These are phyloP conservation scores for Diarsia dahlii DNA, from an alignment of 2,888 invertebrate species.

Conservation along the genomic window DNA sequence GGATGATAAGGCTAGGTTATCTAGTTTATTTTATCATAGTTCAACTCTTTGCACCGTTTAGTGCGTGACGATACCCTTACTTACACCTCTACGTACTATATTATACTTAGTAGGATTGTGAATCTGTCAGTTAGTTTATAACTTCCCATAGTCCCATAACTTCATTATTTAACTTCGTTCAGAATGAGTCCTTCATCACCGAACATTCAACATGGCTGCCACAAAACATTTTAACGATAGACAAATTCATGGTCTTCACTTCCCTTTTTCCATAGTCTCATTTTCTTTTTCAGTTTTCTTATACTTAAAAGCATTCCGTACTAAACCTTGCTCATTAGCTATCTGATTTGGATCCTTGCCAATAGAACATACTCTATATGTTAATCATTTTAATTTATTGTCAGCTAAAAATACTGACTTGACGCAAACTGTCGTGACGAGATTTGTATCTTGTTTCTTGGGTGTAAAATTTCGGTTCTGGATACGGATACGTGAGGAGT, in stretches of 20 bases:
- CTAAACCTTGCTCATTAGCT: conserved; percentile 32
- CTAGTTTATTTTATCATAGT: too few relatives aligned
- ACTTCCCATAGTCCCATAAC: not conserved
- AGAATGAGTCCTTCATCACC: not conserved
- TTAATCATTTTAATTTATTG: conserved; percentile 57
- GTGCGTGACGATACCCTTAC: too few relatives aligned
- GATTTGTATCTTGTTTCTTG: conserved; percentile 56
- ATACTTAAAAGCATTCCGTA: conserved; percentile 35
- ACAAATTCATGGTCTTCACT: not conserved
- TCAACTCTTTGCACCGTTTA: too few relatives aligned
- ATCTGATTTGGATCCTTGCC: conserved; percentile 50
- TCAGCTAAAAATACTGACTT: conserved; percentile 50
- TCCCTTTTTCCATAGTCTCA: too few relatives aligned
- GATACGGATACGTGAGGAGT: too few relatives aligned
- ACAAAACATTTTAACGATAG: not conserved
- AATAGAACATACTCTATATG: conserved; percentile 30
- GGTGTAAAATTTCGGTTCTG: too few relatives aligned
- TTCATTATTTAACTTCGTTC: not conserved
- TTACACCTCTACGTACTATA: not conserved
- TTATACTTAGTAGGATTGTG: not conserved
- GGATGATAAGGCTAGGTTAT: too few relatives aligned
- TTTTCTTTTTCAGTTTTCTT: not conserved
- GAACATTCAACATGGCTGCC: not conserved
- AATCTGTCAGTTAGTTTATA: not conserved
- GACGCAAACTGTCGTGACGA: conserved; percentile 49